Conservation (phyloP, 2,888 invertebrate species). For the Meiosimyza decipiens region DNA sequence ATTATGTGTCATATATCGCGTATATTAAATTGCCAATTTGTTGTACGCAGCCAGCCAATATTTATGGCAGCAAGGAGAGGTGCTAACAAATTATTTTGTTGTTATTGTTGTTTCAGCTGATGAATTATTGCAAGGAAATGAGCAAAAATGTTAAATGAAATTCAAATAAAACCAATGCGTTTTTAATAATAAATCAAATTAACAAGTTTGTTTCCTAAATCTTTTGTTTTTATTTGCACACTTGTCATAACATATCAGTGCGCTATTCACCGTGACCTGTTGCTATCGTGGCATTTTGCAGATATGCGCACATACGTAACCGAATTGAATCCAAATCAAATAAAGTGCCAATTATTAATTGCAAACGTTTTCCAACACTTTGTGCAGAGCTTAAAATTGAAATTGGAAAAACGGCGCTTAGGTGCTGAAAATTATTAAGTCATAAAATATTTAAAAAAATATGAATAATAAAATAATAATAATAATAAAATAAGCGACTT, state of each 20-base stretch:
- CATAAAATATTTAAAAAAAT: not conserved
- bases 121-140: slow-evolving; percentile 33
- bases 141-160: slow-evolving; percentile 26
- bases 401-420: not conserved
- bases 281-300: not conserved
- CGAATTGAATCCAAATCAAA: too few species aligned
- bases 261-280: not conserved
- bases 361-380: not conserved
- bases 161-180: slow-evolving; percentile 26
- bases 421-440: slow-evolving; percentile 4
- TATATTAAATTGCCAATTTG: too few species aligned
- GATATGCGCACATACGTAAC: too few species aligned
- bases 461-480: not conserved
- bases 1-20: too few species aligned
- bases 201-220: slow-evolving; percentile 5
- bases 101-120: slow-evolving; percentile 16
- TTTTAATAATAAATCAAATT: slow-evolving; percentile 9
- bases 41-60: too few species aligned
- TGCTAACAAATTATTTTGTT: too few species aligned
- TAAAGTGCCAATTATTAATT: too few species aligned
- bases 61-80: too few species aligned
- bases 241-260: not conserved
- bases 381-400: not conserved
- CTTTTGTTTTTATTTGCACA: not conserved
- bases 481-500: slow-evolving; percentile 1